Conservation (phyloP, 2,113 vertebrate genomes). For the Oenanthe melanoleuca region DNA sequence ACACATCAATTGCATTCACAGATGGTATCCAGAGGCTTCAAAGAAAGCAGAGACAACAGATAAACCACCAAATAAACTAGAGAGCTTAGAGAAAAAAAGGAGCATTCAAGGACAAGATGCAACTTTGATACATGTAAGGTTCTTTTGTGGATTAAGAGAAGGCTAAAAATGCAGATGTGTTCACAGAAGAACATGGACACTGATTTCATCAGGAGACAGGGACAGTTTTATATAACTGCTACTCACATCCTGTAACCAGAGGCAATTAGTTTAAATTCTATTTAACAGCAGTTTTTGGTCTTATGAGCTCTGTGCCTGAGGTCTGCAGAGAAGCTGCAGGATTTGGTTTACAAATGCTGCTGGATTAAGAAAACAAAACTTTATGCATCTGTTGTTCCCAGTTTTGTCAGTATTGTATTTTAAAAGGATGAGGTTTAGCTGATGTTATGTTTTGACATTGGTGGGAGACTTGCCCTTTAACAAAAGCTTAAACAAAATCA, state of each 20-base stretch:
- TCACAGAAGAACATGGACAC: not conserved
- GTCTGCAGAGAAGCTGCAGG: not conserved
- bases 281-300: not conserved
- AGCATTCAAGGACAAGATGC: not conserved
- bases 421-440: not conserved
- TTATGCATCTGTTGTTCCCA: not conserved
- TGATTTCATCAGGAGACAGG: not conserved
- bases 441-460: not conserved
- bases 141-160: not conserved
- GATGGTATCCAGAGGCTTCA: slow-evolving; percentile 18
- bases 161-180: not conserved
- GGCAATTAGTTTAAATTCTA: not conserved
- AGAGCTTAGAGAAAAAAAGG: not conserved
- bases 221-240: not conserved
- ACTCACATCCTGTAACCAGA: not conserved
- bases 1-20: not conserved
- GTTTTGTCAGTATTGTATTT: not conserved
- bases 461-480: not conserved
- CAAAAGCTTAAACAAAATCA: not conserved
- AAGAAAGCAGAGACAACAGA: not conserved
- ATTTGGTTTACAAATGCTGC: not conserved
- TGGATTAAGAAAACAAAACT: not conserved
- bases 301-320: fast-evolving
- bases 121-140: not conserved
- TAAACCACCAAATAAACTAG: not conserved